Percentiles rank a stretch among this genome's conserved stretches.
Conservation (phyloP, 2,113 vertebrate genomes). For the Machaerirhynchus nigripectus region DNA sequence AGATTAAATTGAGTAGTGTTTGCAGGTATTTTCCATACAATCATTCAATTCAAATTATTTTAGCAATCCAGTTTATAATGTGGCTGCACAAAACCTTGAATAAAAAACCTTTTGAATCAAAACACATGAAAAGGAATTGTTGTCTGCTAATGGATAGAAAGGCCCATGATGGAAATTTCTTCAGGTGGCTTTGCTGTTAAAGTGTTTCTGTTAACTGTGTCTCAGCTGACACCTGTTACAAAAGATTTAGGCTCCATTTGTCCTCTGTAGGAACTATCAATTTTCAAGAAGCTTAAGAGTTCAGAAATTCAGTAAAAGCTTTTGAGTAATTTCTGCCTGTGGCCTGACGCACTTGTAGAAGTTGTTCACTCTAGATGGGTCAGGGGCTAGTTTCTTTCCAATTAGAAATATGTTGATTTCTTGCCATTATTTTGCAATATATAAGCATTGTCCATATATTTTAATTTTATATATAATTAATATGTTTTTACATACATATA, state of each 20-base stretch:
- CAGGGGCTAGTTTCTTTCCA: neutral
- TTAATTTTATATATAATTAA: neutral
- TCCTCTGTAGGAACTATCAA: neutral
- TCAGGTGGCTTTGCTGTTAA: neutral
- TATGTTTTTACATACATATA: neutral
- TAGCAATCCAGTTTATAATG: neutral
- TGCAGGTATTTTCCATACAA: neutral
- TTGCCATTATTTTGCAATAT: neutral
- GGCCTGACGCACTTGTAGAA: neutral
- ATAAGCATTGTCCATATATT: neutral
- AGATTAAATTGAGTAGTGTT: neutral
- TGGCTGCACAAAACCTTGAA: neutral
- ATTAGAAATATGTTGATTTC: neutral
- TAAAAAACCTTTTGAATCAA: neutral
- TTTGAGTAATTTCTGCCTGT: neutral
- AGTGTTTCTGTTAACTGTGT: neutral
- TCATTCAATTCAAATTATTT: neutral
- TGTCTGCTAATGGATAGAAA: neutral
- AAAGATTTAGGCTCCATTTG: neutral
- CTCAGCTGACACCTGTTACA: neutral
- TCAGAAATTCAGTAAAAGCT: neutral
- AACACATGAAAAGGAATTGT: neutral
- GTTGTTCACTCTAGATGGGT: neutral
- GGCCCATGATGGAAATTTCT: neutral
- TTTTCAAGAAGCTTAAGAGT: neutral